Conservation (phyloP, 1,140 invertebrate species). For the Temnothorax nylanderi region DNA sequence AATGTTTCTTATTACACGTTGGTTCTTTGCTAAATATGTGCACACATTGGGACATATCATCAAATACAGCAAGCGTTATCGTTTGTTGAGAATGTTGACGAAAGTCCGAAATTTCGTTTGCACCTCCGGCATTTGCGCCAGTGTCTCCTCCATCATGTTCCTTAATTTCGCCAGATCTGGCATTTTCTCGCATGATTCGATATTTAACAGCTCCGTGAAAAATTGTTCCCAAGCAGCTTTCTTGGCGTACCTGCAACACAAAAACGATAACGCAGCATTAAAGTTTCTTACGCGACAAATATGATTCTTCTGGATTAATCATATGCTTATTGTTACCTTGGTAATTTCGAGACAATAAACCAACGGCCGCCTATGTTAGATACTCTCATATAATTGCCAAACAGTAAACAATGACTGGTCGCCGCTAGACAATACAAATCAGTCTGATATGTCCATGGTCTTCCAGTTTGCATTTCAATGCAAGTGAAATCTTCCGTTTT, state of each 20-base stretch:
- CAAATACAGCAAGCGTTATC: slow-evolving; percentile 82
- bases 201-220: slow-evolving; percentile 89
- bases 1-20: slow-evolving; percentile 74
- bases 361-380: slow-evolving; percentile 88
- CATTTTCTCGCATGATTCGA: slow-evolving; percentile 89
- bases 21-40: slow-evolving; percentile 75
- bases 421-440: slow-evolving; percentile 95
- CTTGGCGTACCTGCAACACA: slow-evolving; percentile 87
- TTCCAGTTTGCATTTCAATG: slow-evolving; percentile 94
- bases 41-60: slow-evolving; percentile 67
- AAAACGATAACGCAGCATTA: slow-evolving; percentile 20
- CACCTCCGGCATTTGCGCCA: slow-evolving; percentile 80
- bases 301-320: neutral
- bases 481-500: slow-evolving; percentile 93
- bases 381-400: slow-evolving; percentile 95
- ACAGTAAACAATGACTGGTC: slow-evolving; percentile 93
- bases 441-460: slow-evolving; percentile 97
- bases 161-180: slow-evolving; percentile 89
- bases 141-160: slow-evolving; percentile 87
- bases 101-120: slow-evolving; percentile 80
- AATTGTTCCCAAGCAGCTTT: slow-evolving; percentile 88
- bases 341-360: slow-evolving; percentile 89
- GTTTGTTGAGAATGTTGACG: slow-evolving; percentile 83
- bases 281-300: neutral
- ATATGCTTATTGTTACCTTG: slow-evolving; percentile 85